Evolutionary conservation across 2,113 vertebrate genomes (phyloP).

Genomic region (Embiotoca jacksoni): DNA sequence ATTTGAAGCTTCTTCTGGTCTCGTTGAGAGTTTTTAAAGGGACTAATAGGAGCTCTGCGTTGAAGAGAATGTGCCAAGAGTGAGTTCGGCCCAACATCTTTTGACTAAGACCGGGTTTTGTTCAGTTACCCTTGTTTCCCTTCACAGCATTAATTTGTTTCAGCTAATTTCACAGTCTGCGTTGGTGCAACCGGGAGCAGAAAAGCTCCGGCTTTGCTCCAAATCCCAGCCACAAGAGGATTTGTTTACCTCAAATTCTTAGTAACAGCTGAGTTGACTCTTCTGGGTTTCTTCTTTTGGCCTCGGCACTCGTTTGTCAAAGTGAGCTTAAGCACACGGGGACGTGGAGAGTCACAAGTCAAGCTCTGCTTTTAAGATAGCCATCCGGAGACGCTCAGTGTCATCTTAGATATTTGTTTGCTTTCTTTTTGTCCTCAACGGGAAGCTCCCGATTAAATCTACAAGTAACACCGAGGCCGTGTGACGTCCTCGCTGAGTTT

Average conservation of each 20-base stretch:
- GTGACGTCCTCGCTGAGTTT: too few relatives aligned
- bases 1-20: conserved; percentile 27
- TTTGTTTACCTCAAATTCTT: conserved; percentile 74
- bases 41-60: conserved; percentile 25
- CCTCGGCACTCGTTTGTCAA: conserved; percentile 50
- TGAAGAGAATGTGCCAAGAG: conserved; percentile 44
- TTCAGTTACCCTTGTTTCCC: conserved; percentile 45
- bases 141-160: conserved; percentile 62
- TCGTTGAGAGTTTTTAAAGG: conserved; percentile 23
- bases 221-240: conserved; percentile 69
- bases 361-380: conserved; percentile 37
- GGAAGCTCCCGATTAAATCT: too few relatives aligned
- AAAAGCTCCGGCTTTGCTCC: conserved; percentile 63
- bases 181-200: conserved; percentile 56
- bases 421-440: too few relatives aligned
- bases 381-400: neutral
- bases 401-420: neutral
- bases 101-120: conserved; percentile 44
- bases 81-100: conserved; percentile 38
- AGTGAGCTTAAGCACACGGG: conserved; percentile 48
- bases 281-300: conserved; percentile 50
- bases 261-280: conserved; percentile 64
- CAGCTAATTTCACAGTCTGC: conserved; percentile 65
- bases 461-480: too few relatives aligned
- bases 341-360: conserved; percentile 11